phyloP scores from a whole-genome alignment of 2,888 invertebrate species.

The Lepidochitona cinerea region DNA sequence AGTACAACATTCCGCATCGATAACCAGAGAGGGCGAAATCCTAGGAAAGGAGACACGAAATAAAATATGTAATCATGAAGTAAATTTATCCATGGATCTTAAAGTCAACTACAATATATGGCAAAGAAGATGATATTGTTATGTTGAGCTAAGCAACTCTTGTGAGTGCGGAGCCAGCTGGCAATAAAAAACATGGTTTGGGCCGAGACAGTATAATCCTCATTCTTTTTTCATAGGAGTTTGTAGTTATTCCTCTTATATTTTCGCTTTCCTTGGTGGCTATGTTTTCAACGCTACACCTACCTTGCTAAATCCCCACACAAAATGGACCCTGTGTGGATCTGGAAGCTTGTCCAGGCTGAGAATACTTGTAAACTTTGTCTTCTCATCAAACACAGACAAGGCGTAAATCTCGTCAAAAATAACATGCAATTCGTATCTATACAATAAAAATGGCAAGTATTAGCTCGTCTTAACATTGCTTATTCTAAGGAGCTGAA shows the following conservation, averaged over 20 bases:
- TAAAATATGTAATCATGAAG: background rate
- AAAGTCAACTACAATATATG: too few species aligned
- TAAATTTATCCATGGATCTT: background rate
- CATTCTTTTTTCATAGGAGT: background rate
- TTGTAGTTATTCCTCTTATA: background rate
- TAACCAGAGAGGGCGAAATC: constrained; percentile 57
- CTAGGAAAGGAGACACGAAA: constrained; percentile 22
- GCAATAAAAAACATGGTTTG: background rate
- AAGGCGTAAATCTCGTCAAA: constrained; percentile 55
- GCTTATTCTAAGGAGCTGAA: too few species aligned
- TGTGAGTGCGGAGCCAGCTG: background rate
- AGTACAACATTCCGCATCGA: constrained; percentile 52
- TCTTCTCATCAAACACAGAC: constrained; percentile 37
- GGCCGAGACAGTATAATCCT: background rate
- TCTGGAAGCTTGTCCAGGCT: constrained; percentile 42
- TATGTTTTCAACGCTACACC: background rate
- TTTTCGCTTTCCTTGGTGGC: background rate
- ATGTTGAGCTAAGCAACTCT: too few species aligned
- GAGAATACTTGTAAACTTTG: constrained; percentile 43
- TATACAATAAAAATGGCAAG: too few species aligned
- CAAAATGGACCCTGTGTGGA: constrained; percentile 43
- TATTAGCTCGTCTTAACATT: too few species aligned
- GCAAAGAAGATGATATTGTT: too few species aligned
- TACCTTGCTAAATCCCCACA: constrained; percentile 65
- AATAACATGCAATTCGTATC: constrained; percentile 50